Evolutionary conservation across 2,113 vertebrate species (phyloP).

Genomic region (Ramphastos sulfuratus): DNA sequence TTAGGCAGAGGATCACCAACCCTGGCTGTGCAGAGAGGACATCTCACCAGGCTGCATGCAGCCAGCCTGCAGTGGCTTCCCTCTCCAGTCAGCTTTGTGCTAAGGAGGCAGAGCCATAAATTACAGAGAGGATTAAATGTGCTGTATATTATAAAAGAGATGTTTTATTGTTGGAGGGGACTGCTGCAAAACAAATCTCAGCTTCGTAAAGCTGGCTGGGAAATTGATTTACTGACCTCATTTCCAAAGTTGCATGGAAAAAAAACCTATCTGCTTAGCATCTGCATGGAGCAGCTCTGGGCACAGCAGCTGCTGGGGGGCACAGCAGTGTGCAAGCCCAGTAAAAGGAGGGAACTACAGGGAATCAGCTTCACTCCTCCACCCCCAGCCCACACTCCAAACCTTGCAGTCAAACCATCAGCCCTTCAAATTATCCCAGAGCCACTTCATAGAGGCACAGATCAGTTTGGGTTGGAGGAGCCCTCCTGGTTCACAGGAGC

Average conservation of each 20-base stretch:
- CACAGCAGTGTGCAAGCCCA: conserved; percentile 7
- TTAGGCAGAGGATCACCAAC: background rate
- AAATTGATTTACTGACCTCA: conserved; percentile 24
- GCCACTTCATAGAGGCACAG: too few relatives aligned
- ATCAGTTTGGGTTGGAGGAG: too few relatives aligned
- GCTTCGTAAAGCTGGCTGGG: conserved; percentile 6
- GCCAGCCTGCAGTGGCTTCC: background rate
- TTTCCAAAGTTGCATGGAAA: conserved; percentile 12
- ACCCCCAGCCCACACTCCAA: background rate
- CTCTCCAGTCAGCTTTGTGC: conserved; percentile 15
- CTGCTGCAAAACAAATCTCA: conserved; percentile 30
- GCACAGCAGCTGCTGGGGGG: background rate
- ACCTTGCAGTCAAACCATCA: background rate
- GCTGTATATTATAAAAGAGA: background rate
- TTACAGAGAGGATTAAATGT: background rate
- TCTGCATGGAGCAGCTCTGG: background rate
- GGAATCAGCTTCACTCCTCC: conserved; percentile 1
- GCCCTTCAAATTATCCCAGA: background rate
- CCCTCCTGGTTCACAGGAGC: too few relatives aligned
- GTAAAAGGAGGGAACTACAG: background rate
- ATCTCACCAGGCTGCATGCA: background rate
- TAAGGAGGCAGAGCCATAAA: background rate
- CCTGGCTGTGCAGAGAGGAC: background rate
- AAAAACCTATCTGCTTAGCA: background rate
- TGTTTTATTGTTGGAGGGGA: background rate